phyloP scores from a whole-genome alignment of 2,113 vertebrate species.

The Platycercus adscitus region DNA sequence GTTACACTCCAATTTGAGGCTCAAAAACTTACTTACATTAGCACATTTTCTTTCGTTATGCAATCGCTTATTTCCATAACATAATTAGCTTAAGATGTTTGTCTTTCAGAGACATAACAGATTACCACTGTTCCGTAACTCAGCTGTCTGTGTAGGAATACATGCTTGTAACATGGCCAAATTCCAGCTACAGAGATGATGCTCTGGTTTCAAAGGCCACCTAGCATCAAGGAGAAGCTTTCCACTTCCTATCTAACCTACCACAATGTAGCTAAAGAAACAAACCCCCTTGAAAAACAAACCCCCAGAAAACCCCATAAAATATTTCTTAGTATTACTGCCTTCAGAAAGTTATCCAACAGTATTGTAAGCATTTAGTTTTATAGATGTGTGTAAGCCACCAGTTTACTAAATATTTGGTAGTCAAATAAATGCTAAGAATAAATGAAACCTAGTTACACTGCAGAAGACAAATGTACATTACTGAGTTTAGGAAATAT shows the following conservation, averaged over 20 bases:
- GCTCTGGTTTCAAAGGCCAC: neutral
- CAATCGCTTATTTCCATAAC: neutral
- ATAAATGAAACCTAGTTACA: neutral
- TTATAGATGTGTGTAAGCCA: neutral
- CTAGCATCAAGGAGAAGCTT: neutral
- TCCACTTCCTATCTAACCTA: neutral
- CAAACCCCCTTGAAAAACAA: neutral
- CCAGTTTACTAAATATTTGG: neutral
- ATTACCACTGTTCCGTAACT: neutral
- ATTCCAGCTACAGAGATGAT: neutral
- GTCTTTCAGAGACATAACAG: neutral
- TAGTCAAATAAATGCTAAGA: neutral
- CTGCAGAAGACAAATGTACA: neutral
- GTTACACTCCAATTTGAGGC: neutral
- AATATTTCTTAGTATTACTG: neutral
- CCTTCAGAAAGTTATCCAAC: neutral
- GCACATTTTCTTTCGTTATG: neutral
- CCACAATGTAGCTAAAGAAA: neutral
- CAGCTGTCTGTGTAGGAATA: neutral
- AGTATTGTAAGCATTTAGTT: neutral
- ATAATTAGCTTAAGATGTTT: neutral
- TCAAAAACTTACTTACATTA: neutral
- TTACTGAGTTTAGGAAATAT: neutral
- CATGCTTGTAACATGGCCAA: neutral
- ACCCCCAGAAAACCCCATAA: neutral